These are phyloP conservation scores for Oncorhynchus tshawytscha DNA, from an alignment of 2,113 vertebrate genomes.

Conservation along the genomic window DNA sequence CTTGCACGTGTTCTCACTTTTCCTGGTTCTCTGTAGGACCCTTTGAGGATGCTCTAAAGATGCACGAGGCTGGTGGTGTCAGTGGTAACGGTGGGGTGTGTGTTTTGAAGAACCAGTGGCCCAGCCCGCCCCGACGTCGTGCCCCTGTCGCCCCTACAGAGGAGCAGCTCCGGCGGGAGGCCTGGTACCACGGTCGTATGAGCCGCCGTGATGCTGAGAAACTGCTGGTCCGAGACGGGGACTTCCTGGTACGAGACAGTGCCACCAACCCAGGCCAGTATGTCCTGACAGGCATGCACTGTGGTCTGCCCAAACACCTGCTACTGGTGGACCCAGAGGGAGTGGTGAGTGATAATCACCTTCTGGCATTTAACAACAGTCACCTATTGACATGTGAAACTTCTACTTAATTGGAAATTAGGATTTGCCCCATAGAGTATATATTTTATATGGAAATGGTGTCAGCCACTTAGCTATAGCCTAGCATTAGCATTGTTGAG, in stretches of 20 bases:
- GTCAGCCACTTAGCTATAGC: too few species aligned
- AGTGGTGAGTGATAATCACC: conserved; percentile 80
- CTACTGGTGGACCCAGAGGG: conserved; percentile 96
- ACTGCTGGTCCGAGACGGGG: conserved; percentile 85
- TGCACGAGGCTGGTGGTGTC: conserved; percentile 78
- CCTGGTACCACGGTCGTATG: conserved; percentile 96
- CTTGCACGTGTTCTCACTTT: neutral
- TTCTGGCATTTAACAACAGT: too few species aligned
- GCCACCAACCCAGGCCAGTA: conserved; percentile 94
- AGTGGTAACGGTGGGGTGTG: neutral
- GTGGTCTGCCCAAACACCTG: conserved; percentile 90
- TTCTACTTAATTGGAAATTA: too few species aligned
- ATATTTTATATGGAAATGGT: too few species aligned
- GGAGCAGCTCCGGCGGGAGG: conserved; percentile 86
- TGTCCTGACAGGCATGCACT: conserved; percentile 93
- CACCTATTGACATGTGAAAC: too few species aligned
- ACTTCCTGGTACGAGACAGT: conserved; percentile 94
- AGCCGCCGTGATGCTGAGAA: conserved; percentile 89
- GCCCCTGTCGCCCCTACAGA: conserved; percentile 90
- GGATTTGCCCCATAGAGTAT: too few species aligned
- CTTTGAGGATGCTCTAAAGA: conserved; percentile 91
- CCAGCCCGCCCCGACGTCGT: conserved; percentile 84
- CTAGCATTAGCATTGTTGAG: too few species aligned
- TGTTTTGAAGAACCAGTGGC: conserved; percentile 85
- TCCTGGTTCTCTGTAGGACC: conserved; percentile 73